These are phyloP conservation scores for Brienomyrus brachyistius DNA, from an alignment of 2,113 vertebrate species.

Conservation along the genomic window DNA sequence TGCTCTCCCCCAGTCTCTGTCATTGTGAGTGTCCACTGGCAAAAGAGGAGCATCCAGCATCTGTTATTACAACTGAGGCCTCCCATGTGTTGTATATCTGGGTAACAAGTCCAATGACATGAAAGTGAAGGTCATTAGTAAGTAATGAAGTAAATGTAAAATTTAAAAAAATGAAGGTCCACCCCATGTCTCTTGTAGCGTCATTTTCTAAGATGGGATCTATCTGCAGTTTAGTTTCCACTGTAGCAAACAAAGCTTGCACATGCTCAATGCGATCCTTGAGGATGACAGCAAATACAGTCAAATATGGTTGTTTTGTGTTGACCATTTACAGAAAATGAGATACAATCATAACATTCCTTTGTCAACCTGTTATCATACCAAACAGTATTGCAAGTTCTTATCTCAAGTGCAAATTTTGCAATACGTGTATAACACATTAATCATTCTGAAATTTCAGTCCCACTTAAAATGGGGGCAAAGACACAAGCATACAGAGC, in stretches of 20 bases:
- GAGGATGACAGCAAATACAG: not conserved
- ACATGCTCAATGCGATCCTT: not conserved
- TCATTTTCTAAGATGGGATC: not conserved
- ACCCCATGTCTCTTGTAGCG: not conserved
- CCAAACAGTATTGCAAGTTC: not conserved
- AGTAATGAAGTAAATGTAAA: not conserved
- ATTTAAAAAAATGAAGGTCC: not conserved
- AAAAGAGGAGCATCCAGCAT: not conserved
- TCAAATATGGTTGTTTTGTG: not conserved
- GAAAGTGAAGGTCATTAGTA: not conserved
- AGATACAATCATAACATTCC: not conserved
- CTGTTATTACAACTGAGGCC: not conserved
- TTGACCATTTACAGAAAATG: not conserved
- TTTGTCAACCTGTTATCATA: not conserved
- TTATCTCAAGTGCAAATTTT: not conserved
- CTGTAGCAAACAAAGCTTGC: not conserved
- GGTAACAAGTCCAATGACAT: too few species aligned
- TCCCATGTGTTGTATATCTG: not conserved
- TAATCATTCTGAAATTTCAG: not conserved
- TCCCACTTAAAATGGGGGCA: not conserved
- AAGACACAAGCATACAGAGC: not conserved
- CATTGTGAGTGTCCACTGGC: too few species aligned
- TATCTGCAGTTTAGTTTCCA: not conserved
- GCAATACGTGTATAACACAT: not conserved
- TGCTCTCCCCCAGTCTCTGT: constrained; percentile 9